Conservation (phyloP, 2,888 invertebrate genomes). For the Pristionchus entomophagus region DNA sequence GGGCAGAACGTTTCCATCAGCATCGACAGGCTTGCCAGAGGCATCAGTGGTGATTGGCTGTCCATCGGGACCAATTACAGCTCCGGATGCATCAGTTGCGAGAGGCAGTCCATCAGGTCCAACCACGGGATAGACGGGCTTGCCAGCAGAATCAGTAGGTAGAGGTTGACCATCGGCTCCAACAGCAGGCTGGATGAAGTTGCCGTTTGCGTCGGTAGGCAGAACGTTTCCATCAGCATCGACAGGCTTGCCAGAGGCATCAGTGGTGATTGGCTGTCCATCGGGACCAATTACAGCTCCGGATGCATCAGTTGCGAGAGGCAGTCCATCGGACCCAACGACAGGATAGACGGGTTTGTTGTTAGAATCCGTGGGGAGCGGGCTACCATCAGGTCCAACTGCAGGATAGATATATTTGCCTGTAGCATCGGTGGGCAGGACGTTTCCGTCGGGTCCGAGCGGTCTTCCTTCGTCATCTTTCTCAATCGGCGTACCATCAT, state of each 20-base stretch:
- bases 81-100: constrained; percentile 51
- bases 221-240: constrained; percentile 52
- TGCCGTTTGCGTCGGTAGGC: constrained; percentile 54
- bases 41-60: constrained; percentile 52
- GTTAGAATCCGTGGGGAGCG: constrained; percentile 53
- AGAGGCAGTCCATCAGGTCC: constrained; percentile 54
- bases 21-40: constrained; percentile 56
- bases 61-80: constrained; percentile 51
- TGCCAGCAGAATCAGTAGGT: constrained; percentile 52
- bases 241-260: constrained; percentile 52
- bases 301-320: constrained; percentile 51
- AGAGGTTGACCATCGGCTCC: constrained; percentile 51
- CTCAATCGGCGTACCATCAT: constrained; percentile 51
- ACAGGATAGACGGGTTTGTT: constrained; percentile 52
- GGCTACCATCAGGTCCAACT: constrained; percentile 52
- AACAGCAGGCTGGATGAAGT: constrained; percentile 51
- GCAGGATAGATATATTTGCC: constrained; percentile 56
- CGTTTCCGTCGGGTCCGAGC: constrained; percentile 62
- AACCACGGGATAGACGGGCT: constrained; percentile 52
- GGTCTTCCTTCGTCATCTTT: constrained; percentile 54
- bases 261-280: constrained; percentile 55
- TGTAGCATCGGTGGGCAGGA: constrained; percentile 56
- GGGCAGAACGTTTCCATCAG: constrained; percentile 56
- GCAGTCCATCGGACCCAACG: constrained; percentile 46
- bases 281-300: constrained; percentile 54